These are phyloP conservation scores for Oscarella lobularis DNA, from an alignment of 37 sponge, comb jelly and placozoan species.

Conservation along the genomic window DNA sequence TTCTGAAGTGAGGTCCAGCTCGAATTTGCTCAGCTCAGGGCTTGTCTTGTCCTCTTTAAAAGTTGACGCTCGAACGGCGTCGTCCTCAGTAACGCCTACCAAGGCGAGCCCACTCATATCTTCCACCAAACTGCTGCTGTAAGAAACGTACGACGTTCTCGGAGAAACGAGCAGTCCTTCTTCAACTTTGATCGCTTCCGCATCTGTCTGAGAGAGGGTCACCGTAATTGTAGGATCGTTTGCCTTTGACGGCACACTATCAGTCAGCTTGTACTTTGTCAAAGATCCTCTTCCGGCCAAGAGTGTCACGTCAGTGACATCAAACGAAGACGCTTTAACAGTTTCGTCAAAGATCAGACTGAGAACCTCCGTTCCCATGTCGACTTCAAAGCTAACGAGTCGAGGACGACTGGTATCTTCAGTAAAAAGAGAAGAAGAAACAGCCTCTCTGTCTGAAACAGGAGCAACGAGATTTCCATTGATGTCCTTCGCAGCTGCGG, in stretches of 20 bases:
- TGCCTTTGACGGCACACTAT: slow-evolving; percentile 21
- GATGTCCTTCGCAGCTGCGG: slow-evolving; percentile 38
- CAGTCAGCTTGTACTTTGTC: slow-evolving; percentile 19
- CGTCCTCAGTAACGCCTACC: neutral
- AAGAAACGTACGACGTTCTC: slow-evolving; percentile 31
- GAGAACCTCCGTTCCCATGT: slow-evolving; percentile 47
- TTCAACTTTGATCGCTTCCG: slow-evolving; percentile 57
- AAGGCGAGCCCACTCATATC: slow-evolving; percentile 46
- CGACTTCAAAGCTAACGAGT: slow-evolving; percentile 47
- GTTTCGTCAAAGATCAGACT: slow-evolving; percentile 64
- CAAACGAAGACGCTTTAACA: slow-evolving; percentile 22
- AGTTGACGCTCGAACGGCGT: neutral
- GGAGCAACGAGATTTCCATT: slow-evolving; percentile 32
- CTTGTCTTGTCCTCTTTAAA: slow-evolving; percentile 41
- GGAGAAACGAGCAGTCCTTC: slow-evolving; percentile 36
- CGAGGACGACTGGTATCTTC: slow-evolving; percentile 49
- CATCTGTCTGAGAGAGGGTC: slow-evolving; percentile 37
- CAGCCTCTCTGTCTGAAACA: slow-evolving; percentile 10
- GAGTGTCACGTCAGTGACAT: neutral
- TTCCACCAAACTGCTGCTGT: slow-evolving; percentile 24
- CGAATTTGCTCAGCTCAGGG: slow-evolving; percentile 41
- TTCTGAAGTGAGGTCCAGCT: slow-evolving; percentile 53
- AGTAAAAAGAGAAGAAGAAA: slow-evolving; percentile 24
- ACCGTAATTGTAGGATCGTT: slow-evolving; percentile 53
- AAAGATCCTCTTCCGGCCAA: neutral